Evolutionary conservation across 2,888 invertebrate genomes (phyloP).

Genomic region (Phragmatobia fuliginosa): DNA sequence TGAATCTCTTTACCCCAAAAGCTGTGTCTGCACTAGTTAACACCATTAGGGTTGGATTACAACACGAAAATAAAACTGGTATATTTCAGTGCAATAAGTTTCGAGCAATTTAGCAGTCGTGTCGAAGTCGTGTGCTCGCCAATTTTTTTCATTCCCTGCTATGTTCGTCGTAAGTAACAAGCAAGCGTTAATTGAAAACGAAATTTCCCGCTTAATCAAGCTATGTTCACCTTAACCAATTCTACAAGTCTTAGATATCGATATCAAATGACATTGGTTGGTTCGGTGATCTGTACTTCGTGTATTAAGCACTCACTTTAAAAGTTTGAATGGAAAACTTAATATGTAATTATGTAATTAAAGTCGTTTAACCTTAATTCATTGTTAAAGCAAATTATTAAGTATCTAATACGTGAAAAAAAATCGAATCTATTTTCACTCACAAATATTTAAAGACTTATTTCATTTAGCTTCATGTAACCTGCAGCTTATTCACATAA

Average conservation of each 20-base stretch:
- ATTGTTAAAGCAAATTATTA: too few species aligned
- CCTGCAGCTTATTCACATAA: not conserved
- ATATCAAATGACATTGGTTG: not conserved
- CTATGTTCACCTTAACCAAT: constrained; percentile 58
- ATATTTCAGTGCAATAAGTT: constrained; percentile 59
- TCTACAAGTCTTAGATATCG: constrained; percentile 37
- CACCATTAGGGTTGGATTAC: constrained; percentile 61
- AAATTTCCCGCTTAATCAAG: constrained; percentile 73
- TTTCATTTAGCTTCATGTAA: not conserved
- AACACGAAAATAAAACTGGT: constrained; percentile 67
- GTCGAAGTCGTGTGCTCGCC: constrained; percentile 63
- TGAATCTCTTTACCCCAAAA: constrained; percentile 50
- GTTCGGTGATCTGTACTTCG: not conserved
- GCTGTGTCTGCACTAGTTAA: constrained; percentile 71
- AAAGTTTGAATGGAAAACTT: too few species aligned
- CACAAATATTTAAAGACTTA: not conserved
- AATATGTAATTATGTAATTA: too few species aligned
- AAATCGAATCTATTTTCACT: too few species aligned
- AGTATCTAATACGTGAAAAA: too few species aligned
- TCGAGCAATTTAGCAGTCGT: constrained; percentile 71
- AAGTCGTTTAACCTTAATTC: too few species aligned
- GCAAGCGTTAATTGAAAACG: constrained; percentile 81
- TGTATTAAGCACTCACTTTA: too few species aligned
- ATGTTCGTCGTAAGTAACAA: constrained; percentile 70
- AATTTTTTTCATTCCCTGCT: constrained; percentile 62